Base-by-base conservation (phyloP, 2,113 vertebrate genomes). In the Scomber colias region DNA sequence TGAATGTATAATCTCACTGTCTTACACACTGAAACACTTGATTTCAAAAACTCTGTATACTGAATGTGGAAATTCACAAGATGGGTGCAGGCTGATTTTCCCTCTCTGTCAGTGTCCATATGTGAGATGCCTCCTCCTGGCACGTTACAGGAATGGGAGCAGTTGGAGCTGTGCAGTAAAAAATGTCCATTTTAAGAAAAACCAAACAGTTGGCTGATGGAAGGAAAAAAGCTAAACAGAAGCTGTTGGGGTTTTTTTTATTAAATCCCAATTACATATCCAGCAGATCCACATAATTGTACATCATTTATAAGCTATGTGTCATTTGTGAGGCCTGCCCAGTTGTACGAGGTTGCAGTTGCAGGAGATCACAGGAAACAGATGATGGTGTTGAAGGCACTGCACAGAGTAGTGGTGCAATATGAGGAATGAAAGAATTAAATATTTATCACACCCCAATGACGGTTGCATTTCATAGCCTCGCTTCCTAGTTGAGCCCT, bases 61-160 rank as follows among this genome's bases (percentile, higher is more conserved):
- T 9, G 8, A 57, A 71, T 44, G 44, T 48, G 79, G 59, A 80
- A 66, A 19, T 60, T 49, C 51, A 77, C 67, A 67, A 54, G 10
- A 71, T 6, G 71, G 40, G 16, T 54, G 56, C 16, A 68, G 71
- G 27, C n/a, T n/a, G 49, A 13, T 35, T 59, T 62, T 59, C 19
- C 8, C 27, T 67, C 24, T 65, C 27, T 35, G 62, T 57, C 54
- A 24, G 15, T 13, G 65, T 72, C 30, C 59, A 8, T 64, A n/a
- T 69, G 15, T 14, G 46, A 74, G 62, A 63, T 46, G 35, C 64
- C 19, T 73, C 49, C 40, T 63, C 59, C 56, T 60, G 14, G 30
- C 56, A 44, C 9, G 11, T 49, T 21, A 56, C 48, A 72, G 30
- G 16, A 81, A 75, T 5, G 61, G 60, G 27, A 54, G 30, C 24